phyloP scores from a whole-genome alignment of 1,140 invertebrate genomes.

The Aphelenchoides fujianensis region DNA sequence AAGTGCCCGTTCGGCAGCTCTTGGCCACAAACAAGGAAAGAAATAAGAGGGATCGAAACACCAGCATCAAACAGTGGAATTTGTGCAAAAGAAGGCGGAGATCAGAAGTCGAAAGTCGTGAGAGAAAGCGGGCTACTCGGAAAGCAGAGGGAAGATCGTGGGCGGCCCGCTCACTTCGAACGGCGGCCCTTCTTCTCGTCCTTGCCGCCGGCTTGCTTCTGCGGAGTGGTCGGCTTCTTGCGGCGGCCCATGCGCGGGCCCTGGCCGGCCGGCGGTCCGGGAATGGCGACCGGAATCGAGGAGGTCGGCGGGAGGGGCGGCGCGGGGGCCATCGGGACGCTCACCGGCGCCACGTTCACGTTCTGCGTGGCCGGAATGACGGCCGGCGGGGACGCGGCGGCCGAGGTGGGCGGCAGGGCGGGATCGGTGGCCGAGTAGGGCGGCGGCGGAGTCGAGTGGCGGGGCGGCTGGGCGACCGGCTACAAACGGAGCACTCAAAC shows the following conservation, averaged over 20 bases:
- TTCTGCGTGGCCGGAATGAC: neutral
- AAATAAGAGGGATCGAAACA: too few species aligned
- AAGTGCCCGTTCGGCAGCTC: too few species aligned
- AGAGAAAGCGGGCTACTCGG: too few species aligned
- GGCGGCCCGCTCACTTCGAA: neutral
- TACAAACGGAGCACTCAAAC: neutral
- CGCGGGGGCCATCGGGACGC: conserved; percentile 34
- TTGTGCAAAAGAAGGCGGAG: too few species aligned
- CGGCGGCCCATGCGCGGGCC: conserved; percentile 28
- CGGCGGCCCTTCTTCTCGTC: conserved; percentile 4
- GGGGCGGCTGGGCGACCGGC: neutral
- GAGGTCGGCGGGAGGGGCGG: conserved; percentile 36
- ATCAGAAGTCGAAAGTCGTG: too few species aligned
- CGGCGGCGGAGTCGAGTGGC: conserved; percentile 46
- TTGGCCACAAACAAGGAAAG: too few species aligned
- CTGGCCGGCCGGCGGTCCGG: conserved; percentile 37
- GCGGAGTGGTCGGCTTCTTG: conserved; percentile 7
- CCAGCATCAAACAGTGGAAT: too few species aligned
- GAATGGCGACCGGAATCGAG: conserved; percentile 25
- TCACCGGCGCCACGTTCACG: conserved; percentile 20
- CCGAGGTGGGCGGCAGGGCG: neutral
- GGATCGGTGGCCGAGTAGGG: conserved; percentile 50
- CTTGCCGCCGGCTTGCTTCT: neutral
- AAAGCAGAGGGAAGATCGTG: too few species aligned
- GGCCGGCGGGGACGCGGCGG: neutral